Base-by-base conservation (phyloP, 2,797 vertebrate genomes). In the Cheirogaleus major region DNA sequence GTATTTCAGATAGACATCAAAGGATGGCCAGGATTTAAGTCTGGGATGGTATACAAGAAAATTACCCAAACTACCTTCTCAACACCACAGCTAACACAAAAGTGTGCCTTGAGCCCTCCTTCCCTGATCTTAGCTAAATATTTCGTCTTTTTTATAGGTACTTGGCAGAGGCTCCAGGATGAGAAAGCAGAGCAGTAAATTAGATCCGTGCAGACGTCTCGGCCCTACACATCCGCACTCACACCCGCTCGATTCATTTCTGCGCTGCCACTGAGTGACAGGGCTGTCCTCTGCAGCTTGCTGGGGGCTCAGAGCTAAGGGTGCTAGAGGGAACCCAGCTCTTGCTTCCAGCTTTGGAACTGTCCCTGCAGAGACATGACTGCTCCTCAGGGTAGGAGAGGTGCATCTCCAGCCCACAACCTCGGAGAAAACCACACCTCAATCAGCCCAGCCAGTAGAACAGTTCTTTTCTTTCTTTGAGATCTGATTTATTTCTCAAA, bases 81-180 rank as follows among this genome's bases (percentile, higher is more conserved):
- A 73, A 86, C 38, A 78, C 27, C 95, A n/a, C 0, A 6, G 85
- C 91, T 72, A 45, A 91, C 5, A 41, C 5, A 43, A 41, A 81
- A 88, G 81, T 75, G 17, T 61, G 45, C 67, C 78, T 86, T 50
- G 27, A 30, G 43, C 35, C 61, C 45, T 65, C 61, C 57, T 48
- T 88, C 72, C 41, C 70, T 0, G 0, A 63, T 80, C 92, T 83
- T 80, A 48, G 79, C 69, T 61, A 81, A 96, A 50, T 90, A 94
- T 59, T 93, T 91, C 70, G 50, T 63, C 90, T 90, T 95, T 84
- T 80, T 88, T 81, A 84, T 15, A 70, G 88, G 73, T 91, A 41
- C 70, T 88, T 57, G 89, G 96, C 88, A 48, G 25, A 93, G 63
- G 73, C 41, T 92, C 50, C 72, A 59, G 82, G 80, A 61, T 13